A percentile compares a stretch with the other conserved stretches of the same genome.
These are phyloP conservation scores for Hecatera dysodea DNA, from an alignment of 2,888 invertebrate species.

Conservation along the genomic window DNA sequence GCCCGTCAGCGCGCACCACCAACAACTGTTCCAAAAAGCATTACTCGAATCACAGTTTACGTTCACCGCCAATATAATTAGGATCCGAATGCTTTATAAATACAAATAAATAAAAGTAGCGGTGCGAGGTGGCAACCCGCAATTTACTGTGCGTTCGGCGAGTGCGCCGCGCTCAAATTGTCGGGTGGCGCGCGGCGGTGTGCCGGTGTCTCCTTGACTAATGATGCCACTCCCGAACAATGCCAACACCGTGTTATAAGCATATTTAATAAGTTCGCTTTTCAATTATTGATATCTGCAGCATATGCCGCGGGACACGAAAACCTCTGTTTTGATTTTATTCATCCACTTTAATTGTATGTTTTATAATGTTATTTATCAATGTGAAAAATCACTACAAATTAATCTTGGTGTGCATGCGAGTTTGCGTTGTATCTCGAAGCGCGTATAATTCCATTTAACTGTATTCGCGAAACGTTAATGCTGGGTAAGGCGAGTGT, in stretches of 20 bases:
- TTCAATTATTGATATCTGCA: conserved; percentile 83
- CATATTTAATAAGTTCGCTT: conserved; percentile 82
- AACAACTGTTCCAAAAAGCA: conserved; percentile 88
- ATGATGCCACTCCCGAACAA: conserved; percentile 84
- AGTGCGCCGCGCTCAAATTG: conserved; percentile 83
- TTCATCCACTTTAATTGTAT: conserved; percentile 59
- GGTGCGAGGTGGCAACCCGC: conserved; percentile 86
- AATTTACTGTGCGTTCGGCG: conserved; percentile 84
- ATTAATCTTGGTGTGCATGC: conserved; percentile 45
- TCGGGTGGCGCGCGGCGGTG: conserved; percentile 74
- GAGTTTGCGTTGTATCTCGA: conserved; percentile 50
- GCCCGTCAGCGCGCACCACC: conserved; percentile 84
- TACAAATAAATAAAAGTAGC: conserved; percentile 89
- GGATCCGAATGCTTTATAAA: conserved; percentile 87
- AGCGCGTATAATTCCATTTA: conserved; percentile 62
- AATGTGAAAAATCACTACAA: conserved; percentile 53
- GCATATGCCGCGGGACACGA: conserved; percentile 78
- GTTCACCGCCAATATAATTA: conserved; percentile 85
- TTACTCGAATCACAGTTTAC: conserved; percentile 84
- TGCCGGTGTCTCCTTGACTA: conserved; percentile 85
- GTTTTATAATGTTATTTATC: conserved; percentile 61
- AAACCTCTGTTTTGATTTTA: conserved; percentile 54
- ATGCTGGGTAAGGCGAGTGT: conserved; percentile 71
- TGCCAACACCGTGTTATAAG: conserved; percentile 79
- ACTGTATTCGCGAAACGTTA: conserved; percentile 71